Evolutionary conservation across 2,113 vertebrate genomes (phyloP).

Genomic region (Elaphurus davidianus): DNA sequence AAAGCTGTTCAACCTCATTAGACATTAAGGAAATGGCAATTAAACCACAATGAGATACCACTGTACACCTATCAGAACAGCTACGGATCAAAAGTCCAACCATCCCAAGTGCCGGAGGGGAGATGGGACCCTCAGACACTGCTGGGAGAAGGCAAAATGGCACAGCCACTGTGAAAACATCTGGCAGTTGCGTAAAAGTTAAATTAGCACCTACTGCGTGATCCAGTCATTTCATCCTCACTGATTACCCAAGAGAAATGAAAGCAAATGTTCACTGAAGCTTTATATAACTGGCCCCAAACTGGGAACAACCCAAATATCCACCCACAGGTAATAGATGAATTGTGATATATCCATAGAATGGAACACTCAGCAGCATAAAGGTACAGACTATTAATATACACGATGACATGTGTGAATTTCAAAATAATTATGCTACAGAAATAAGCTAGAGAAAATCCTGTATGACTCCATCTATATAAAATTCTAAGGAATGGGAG

Average conservation of each 20-base stretch:
- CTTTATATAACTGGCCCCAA: not conserved
- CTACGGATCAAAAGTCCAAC: not conserved
- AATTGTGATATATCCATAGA: rapidly evolving
- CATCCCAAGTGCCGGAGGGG: not conserved
- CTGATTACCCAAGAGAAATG: not conserved
- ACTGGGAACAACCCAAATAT: not conserved
- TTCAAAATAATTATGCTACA: not conserved
- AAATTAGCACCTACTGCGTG: not conserved
- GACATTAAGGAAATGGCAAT: not conserved
- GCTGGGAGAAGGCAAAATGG: not conserved
- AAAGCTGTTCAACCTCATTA: not conserved
- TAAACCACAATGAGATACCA: not conserved
- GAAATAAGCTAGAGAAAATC: not conserved
- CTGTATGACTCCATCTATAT: not conserved
- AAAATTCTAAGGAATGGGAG: not conserved
- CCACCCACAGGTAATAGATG: not conserved
- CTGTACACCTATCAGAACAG: not conserved
- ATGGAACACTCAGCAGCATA: not conserved
- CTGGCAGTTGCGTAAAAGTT: not conserved
- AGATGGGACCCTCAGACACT: rapidly evolving
- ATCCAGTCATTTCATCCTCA: not conserved
- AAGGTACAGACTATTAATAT: not conserved
- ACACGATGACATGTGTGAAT: rapidly evolving
- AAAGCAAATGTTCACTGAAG: not conserved
- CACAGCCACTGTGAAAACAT: too few species aligned